Evolutionary conservation across 2,113 vertebrate genomes (phyloP).

Genomic region (Albula goreensis): DNA sequence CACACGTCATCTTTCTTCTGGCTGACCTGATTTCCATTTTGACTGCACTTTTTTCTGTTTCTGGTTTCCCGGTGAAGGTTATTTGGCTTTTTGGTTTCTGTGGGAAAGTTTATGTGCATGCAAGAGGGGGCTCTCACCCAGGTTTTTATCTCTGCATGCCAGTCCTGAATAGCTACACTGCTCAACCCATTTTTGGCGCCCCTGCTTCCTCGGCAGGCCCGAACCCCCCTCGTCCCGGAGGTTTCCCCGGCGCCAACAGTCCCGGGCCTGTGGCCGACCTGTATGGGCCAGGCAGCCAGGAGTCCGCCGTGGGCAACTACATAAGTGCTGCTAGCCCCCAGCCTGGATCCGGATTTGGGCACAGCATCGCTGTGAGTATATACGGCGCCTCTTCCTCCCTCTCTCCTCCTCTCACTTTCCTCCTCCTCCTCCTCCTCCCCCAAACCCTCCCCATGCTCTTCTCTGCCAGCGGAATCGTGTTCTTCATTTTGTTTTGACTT

Average conservation of each 20-base stretch:
- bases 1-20: not conserved
- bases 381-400: not conserved
- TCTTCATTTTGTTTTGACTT: not conserved
- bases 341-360: slow-evolving; percentile 74
- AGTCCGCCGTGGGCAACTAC: slow-evolving; percentile 73
- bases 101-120: slow-evolving; percentile 72
- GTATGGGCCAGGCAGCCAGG: slow-evolving; percentile 75
- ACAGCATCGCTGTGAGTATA: slow-evolving; percentile 84
- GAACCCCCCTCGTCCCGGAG: slow-evolving; percentile 79
- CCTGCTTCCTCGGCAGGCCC: slow-evolving; percentile 84
- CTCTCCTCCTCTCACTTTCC: not conserved
- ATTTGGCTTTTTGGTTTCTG: slow-evolving; percentile 68
- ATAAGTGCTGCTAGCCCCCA: slow-evolving; percentile 73
- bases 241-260: slow-evolving; percentile 83
- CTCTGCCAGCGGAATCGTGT: not conserved
- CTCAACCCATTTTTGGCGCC: slow-evolving; percentile 88
- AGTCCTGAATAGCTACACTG: slow-evolving; percentile 85
- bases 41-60: slow-evolving; percentile 32
- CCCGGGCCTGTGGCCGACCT: slow-evolving; percentile 80
- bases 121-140: slow-evolving; percentile 73
- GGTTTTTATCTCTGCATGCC: slow-evolving; percentile 84
- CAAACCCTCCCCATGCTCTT: not conserved
- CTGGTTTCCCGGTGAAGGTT: slow-evolving; percentile 50
- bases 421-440: not conserved
- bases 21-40: slow-evolving; percentile 7